Evolutionary conservation across 2,113 vertebrate species (phyloP), one percentile per base, ranked within the genome.

Genomic region (Triplophysa tibetana): DNA sequence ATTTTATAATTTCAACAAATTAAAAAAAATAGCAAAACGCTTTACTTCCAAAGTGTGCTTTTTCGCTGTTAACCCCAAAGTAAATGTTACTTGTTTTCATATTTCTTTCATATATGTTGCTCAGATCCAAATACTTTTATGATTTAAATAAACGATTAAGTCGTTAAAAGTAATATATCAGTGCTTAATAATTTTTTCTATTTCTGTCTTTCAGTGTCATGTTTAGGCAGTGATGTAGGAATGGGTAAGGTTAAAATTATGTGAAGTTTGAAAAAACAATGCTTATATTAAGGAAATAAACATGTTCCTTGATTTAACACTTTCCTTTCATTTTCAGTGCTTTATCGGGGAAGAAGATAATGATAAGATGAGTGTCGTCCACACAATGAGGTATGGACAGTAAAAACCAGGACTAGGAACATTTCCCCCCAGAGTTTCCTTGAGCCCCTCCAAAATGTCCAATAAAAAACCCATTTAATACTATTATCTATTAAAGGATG

Each of bases 311-410:
- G 19, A 52, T 8, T 50, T 7, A 77, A 48, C 7, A 8, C 7
- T 45, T 50, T 56, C 17, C 33, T 19, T 38, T 70, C 60, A 33
- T 81, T 67, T 41, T 65, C 80, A 99, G 96, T 98, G 67, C 92
- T 97, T 88, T 97, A 96, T 86, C 93, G 94, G 92, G 94, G 96
- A 82, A 97, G 94, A 89, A 93, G 94, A 90, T 77, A 77, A 77
- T 61, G 33, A 60, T 43, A 26, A 13, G 38, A 62, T 13, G 72
- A n/a, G 16, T 63, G 16, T n/a, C 10, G 8, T 48, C 61, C 70
- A 74, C 13, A 74, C 56, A 24, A 29, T 11, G 16, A 74, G 70
- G 56, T 45, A 62, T 14, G 21, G 33, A 2, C n/a, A 60, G 6
- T 21, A 8, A 43, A 8, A 21, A 9, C 2, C 3, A 60, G 14